phyloP scores from a whole-genome alignment of 2,797 vertebrate genomes.

The Chloroceryle inda region DNA sequence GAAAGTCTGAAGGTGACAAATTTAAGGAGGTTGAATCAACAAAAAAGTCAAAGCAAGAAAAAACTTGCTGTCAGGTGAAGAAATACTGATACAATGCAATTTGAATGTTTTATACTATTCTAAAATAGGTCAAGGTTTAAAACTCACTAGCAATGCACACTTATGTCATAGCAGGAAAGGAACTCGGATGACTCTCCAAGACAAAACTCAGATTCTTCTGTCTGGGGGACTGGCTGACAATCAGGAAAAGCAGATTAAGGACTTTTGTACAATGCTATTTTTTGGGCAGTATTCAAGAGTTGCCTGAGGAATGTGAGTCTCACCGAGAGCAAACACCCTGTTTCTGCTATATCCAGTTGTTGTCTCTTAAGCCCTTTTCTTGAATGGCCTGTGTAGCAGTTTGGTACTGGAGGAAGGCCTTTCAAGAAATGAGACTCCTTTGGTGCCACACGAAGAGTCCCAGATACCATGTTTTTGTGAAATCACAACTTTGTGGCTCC shows the following conservation, averaged over 20 bases:
- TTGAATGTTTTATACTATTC: neutral
- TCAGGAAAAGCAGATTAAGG: neutral
- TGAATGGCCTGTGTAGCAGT: fast-evolving
- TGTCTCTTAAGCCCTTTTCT: neutral
- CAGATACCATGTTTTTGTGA: neutral
- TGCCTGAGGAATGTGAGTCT: neutral
- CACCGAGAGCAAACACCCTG: fast-evolving
- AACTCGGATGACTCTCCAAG: neutral
- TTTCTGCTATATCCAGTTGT: neutral
- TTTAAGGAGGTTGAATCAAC: constrained; percentile 50
- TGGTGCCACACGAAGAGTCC: fast-evolving
- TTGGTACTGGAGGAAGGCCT: neutral
- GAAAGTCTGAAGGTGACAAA: constrained; percentile 49
- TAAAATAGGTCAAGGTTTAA: neutral
- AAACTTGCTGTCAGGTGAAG: constrained; percentile 3
- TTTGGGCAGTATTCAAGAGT: neutral
- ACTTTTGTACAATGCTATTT: neutral
- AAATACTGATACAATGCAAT: neutral
- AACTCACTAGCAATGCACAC: neutral
- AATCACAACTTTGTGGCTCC: neutral
- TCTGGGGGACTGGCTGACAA: neutral
- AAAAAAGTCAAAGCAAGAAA: constrained; percentile 23
- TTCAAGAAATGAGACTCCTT: neutral
- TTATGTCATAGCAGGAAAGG: neutral
- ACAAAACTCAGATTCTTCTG: neutral